Evolutionary conservation across 2,797 vertebrate species (phyloP).

Genomic region (Eulemur albifrons): DNA sequence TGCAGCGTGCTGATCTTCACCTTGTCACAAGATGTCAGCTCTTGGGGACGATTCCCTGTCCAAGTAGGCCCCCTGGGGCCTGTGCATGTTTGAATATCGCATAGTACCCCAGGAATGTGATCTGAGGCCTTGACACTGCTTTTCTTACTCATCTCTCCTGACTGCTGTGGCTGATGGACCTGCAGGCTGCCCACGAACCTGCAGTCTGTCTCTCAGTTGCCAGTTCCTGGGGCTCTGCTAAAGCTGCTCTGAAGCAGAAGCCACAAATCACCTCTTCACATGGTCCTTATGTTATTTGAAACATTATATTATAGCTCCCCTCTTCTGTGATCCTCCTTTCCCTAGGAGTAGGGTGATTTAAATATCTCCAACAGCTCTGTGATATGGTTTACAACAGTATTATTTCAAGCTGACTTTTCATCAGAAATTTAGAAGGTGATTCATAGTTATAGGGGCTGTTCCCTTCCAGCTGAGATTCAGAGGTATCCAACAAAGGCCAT

Average conservation of each 20-base stretch:
- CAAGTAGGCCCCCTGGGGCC: neutral
- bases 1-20: neutral
- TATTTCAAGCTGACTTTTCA: slow-evolving; percentile 62
- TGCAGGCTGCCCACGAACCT: neutral
- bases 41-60: neutral
- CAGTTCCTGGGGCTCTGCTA: neutral
- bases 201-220: neutral
- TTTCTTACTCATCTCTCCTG: neutral
- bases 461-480: slow-evolving; percentile 2
- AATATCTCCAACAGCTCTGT: slow-evolving; percentile 7
- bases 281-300: neutral
- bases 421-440: slow-evolving; percentile 41
- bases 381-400: slow-evolving; percentile 48
- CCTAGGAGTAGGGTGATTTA: slow-evolving; percentile 25
- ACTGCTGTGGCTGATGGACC: neutral
- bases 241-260: neutral
- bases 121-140: neutral
- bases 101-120: neutral
- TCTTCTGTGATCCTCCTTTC: neutral
- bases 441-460: slow-evolving; percentile 40
- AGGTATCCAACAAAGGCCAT: slow-evolving; percentile 1
- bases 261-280: slow-evolving; percentile 17
- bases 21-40: neutral
- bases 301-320: neutral
- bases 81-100: neutral